Conservation (phyloP, 2,113 vertebrate genomes). For the Poecile atricapillus region DNA sequence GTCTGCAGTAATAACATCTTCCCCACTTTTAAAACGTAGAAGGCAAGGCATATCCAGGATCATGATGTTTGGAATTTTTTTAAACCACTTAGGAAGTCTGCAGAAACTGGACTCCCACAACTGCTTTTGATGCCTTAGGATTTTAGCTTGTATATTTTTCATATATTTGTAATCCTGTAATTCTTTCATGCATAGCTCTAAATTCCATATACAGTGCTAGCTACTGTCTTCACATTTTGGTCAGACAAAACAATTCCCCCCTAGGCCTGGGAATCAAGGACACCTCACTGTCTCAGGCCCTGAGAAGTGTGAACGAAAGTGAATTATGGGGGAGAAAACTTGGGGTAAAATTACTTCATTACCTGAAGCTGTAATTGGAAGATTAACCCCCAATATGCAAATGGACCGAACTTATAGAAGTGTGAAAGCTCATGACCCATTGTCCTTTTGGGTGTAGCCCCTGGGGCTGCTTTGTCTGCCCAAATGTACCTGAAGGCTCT, state of each 20-base stretch:
- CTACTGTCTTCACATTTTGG: not conserved
- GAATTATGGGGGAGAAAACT: not conserved
- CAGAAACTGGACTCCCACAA: not conserved
- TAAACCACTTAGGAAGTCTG: not conserved
- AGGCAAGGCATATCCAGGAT: not conserved
- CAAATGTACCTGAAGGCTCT: not conserved
- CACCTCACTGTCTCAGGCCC: too few relatives aligned
- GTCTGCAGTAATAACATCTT: not conserved
- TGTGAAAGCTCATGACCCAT: not conserved
- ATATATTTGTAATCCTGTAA: not conserved
- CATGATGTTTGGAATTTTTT: not conserved
- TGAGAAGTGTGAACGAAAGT: not conserved
- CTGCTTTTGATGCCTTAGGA: not conserved
- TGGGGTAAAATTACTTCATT: not conserved
- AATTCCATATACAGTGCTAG: not conserved
- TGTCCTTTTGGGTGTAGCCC: not conserved
- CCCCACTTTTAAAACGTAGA: not conserved
- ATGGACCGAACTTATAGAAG: not conserved
- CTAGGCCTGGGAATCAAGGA: not conserved
- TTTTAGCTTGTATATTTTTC: not conserved
- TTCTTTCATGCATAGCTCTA: not conserved
- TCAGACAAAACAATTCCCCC: not conserved
- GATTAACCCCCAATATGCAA: not conserved
- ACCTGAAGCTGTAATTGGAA: not conserved
- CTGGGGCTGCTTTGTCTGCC: not conserved